Conservation (phyloP, 2,888 invertebrate genomes). For the Brenthis hecate region DNA sequence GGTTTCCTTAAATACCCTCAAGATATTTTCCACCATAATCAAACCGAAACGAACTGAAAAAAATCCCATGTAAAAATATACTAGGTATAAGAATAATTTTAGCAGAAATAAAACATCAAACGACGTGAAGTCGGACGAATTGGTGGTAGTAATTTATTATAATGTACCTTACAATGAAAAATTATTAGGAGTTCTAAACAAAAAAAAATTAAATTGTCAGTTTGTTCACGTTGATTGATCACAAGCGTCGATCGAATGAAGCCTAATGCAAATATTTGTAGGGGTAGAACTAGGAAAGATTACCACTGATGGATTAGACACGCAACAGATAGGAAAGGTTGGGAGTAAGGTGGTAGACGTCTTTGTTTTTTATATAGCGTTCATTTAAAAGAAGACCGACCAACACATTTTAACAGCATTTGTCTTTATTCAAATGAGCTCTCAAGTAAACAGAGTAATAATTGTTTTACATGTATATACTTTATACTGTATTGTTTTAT, state of each 20-base stretch:
- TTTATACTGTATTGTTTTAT: no score
- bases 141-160: not conserved
- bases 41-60: no score
- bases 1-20: no score
- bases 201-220: slow-evolving; percentile 46
- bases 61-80: no score
- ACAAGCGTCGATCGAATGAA: slow-evolving; percentile 40
- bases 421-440: slow-evolving; percentile 29
- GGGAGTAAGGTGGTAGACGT: slow-evolving; percentile 14
- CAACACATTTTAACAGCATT: slow-evolving; percentile 15
- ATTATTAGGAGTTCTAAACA: slow-evolving; percentile 21
- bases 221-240: slow-evolving; percentile 50
- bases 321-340: slow-evolving; percentile 43
- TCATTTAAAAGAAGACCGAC: slow-evolving; percentile 19
- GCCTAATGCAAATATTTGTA: slow-evolving; percentile 44
- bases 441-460: slow-evolving; percentile 2
- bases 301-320: slow-evolving; percentile 45
- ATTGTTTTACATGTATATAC: not conserved
- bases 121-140: no score
- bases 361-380: slow-evolving; percentile 26
- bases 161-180: not conserved
- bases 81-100: no score
- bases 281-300: slow-evolving; percentile 38
- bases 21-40: no score
- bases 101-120: no score